Base-by-base conservation (phyloP, 2,888 invertebrate species). In the Timema podura region DNA sequence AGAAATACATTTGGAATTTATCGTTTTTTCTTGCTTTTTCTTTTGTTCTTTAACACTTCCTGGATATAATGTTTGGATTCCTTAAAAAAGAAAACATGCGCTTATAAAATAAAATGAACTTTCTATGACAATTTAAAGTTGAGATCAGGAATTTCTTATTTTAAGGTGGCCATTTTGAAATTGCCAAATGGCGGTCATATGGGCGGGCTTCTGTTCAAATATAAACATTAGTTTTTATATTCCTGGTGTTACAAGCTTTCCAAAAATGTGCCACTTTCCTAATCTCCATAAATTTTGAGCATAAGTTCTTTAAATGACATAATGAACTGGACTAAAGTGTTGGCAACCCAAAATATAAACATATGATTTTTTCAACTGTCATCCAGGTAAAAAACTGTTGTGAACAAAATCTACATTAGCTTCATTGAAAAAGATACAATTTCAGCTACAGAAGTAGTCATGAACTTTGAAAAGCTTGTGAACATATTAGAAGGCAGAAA, bases 161-260 rank as follows among this genome's bases (percentile, higher is more conserved):
- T 11, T 57, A 13, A 30, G 57, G 8, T 54, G n/a, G 13, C 5
- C 2, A 54, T 54, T 6, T 54, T 54, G 10, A 13, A 54, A 13
- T 54, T 54, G 7, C 10, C n/a, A 54, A 54, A 54, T 9, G 57
- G 54, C n/a, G n/a, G 57, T 1, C 57, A 57, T 57, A n/a, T 2
- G 30, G n/a, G n/a, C n/a, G n/a, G 9, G 15, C 8, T 0, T 57
- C 13, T 57, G 5, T 6, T 9, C 57, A n/a, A 57, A 57, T 57
- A n/a, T 57, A 57, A n/a, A 57, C 57, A n/a, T 57, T 5, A 30
- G n/a, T n/a, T 57, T 11, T 6, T 57, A n/a, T 2, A 57, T 57
- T n/a, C n/a, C 57, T 57, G 57, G 30, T 57, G 57, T n/a, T n/a
- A 57, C 57, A 57, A 57, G n/a, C n/a, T 57, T 57, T 57, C 57